phyloP scores from a whole-genome alignment of 2,797 vertebrate genomes.

The Sebastes paucispinis region DNA sequence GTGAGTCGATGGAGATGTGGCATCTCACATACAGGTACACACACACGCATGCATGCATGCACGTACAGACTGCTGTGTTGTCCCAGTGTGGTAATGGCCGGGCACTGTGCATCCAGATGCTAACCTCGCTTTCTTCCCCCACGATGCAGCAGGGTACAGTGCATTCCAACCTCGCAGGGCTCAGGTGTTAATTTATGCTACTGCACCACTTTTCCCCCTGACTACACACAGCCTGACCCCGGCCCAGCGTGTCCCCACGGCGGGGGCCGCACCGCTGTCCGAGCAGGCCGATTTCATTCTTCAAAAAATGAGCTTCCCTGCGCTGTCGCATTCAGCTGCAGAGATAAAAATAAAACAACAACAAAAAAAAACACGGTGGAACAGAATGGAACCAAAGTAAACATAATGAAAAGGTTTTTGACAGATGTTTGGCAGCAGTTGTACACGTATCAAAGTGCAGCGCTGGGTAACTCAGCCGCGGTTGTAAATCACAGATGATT shows the following conservation, averaged over 20 bases:
- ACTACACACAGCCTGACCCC: slow-evolving; percentile 65
- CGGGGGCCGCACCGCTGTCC: slow-evolving; percentile 19
- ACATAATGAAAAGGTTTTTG: slow-evolving; percentile 4
- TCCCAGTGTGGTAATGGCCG: slow-evolving; percentile 63
- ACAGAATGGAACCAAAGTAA: not conserved
- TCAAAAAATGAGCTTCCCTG: slow-evolving; percentile 17
- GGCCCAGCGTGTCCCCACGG: slow-evolving; percentile 42
- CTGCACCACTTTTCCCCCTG: slow-evolving; percentile 66
- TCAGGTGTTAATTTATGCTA: slow-evolving; percentile 81
- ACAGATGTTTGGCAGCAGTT: slow-evolving; percentile 31
- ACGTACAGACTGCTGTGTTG: slow-evolving; percentile 7
- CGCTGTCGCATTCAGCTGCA: not conserved
- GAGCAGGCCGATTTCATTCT: not conserved
- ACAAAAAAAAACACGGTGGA: not conserved
- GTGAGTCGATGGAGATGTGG: not conserved
- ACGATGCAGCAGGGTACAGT: slow-evolving; percentile 38
- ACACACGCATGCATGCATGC: not conserved
- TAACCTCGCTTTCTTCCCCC: slow-evolving; percentile 42
- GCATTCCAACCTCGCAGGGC: slow-evolving; percentile 52
- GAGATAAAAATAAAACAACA: not conserved
- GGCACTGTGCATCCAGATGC: slow-evolving; percentile 73
- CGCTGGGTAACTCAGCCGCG: not conserved
- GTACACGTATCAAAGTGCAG: not conserved
- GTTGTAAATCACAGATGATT: slow-evolving; percentile 46
- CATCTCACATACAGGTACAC: not conserved